Base-by-base conservation (phyloP, 2,888 invertebrate genomes). In the Stratiomys singularior region DNA sequence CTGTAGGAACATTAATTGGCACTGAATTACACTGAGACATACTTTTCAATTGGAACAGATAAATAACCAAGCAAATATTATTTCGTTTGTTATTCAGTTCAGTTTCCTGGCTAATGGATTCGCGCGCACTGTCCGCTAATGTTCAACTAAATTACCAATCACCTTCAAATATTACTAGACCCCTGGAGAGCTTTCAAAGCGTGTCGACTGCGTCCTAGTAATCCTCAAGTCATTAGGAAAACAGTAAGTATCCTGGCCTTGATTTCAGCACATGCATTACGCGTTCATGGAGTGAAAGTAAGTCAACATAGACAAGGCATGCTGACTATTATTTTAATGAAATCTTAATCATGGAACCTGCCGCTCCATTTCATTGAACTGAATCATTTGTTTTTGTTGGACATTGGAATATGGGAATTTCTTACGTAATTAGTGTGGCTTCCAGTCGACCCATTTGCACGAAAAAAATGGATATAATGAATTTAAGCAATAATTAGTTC, bases 1-100 rank as follows among this genome's bases (percentile, higher is more conserved):
- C 37, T 3, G 9, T 37, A 37, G 37, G 37, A 37, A 37, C 37
- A 37, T 37, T 4, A 18, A 52, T 52, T 13, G n/a, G 15, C 52
- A 52, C 52, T 52, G 52, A 52, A 52, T 52, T 52, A 52, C 52
- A 52, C 15, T 52, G 52, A 15, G 52, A 52, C 52, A n/a, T 52
- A 13, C n/a, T 18, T 18, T 52, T 4, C 3, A 18, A 7, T 52
- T 18, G 2, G 52, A n/a, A 4, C 44, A 7, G 52, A 13, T 9
- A 9, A 37, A 37, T 9, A 5, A 37, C 37, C 37, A 9, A 9
- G 37, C 3, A 37, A 37, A 9, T 37, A 5, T 37, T 37, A 37
- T 52, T 7, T 18, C 52, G 3, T 18, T 52, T 13, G 52, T 13
- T 52, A 9, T 52, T 18, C 52, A 4, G 15, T 60, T 25, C 37